Base-by-base conservation (phyloP, 2,113 vertebrate species). In the Spermophilus dauricus region DNA sequence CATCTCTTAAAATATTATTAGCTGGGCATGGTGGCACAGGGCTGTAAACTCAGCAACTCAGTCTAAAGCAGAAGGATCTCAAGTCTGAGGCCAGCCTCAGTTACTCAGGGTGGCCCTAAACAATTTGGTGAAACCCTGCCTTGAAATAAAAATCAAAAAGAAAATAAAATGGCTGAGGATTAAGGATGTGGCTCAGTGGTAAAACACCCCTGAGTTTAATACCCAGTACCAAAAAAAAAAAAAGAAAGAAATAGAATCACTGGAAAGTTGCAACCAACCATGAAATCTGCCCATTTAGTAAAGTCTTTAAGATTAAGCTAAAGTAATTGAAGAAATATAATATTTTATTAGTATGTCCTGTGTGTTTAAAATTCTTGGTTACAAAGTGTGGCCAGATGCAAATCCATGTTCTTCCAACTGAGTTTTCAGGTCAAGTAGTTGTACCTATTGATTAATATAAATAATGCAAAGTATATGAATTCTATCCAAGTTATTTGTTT, bases 1-100 rank as follows among this genome's bases (percentile, higher is more conserved):
- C 28, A 80, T 90, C 75, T 93, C 86, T 92, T 95, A 92, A 92
- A 95, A 91, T 37, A 86, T 82, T 76, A 63, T 26, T 58, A 22
- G 56, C 56, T 58, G 20, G 61, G 61, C 7, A 8, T 63, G 26
- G 26, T 63, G 61, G 61, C 26, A 63, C 61, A 63, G 61, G 61
- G 24, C 4, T 63, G 24, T 63, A 63, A 63, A 28, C 61, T 18
- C 26, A 63, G 24, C 0, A 28, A 63, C 26, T 63, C 26, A 28
- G 61, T 45, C 24, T 28, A 63, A 63, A 26, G 61, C 24, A 63
- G 61, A 24, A 63, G 9, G 61, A 63, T 63, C 61, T 63, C 61
- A 63, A 26, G 61, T 28, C 3, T 3, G 61, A 63, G 58, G 8
- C 24, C 24, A 63, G 61, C 58, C 58, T 61, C 7, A 61, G 58